Conservation (phyloP, 37 sponge, comb jelly and placozoan genomes). For the Spongilla lacustris region DNA sequence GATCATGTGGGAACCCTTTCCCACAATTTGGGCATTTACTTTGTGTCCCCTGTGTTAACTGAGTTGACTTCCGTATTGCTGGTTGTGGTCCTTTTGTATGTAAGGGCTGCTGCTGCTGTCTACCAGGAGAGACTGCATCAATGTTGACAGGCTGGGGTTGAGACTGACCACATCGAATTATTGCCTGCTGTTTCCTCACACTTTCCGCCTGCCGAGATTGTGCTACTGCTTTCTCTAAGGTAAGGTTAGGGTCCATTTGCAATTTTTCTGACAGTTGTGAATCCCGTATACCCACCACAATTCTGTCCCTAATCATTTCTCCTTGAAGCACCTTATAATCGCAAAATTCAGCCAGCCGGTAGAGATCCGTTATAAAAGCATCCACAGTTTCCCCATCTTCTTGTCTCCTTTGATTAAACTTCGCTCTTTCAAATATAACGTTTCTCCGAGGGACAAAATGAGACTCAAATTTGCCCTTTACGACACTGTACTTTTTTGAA, state of each 20-base stretch:
- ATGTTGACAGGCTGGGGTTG: too few relatives aligned
- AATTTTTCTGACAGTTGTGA: slow-evolving; percentile 41
- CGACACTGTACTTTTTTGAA: slow-evolving; percentile 21
- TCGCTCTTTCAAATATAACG: slow-evolving; percentile 47
- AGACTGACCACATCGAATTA: background rate
- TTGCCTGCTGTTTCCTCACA: slow-evolving; percentile 29
- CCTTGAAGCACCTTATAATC: slow-evolving; percentile 31
- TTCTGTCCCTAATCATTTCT: slow-evolving; percentile 52
- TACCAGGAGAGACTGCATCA: too few relatives aligned
- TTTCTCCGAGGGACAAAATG: slow-evolving; percentile 49
- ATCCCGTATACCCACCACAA: slow-evolving; percentile 40
- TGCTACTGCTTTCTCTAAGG: slow-evolving; percentile 36
- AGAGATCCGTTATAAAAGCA: slow-evolving; percentile 41
- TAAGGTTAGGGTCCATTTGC: slow-evolving; percentile 18
- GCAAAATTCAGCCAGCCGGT: slow-evolving; percentile 42
- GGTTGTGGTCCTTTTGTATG: too few relatives aligned
- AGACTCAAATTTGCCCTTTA: slow-evolving; percentile 25
- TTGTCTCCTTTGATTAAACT: slow-evolving; percentile 46
- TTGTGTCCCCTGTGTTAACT: too few relatives aligned
- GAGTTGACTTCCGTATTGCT: too few relatives aligned
- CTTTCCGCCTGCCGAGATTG: slow-evolving; percentile 15
- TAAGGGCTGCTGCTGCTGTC: too few relatives aligned
- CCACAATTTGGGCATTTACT: slow-evolving; percentile 11
- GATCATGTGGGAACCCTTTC: slow-evolving; percentile 8
- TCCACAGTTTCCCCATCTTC: slow-evolving; percentile 52